A percentile compares a stretch with the other conserved stretches of the same genome.
phyloP scores from a whole-genome alignment of 2,797 vertebrate genomes.

The Peromyscus nudipes region DNA sequence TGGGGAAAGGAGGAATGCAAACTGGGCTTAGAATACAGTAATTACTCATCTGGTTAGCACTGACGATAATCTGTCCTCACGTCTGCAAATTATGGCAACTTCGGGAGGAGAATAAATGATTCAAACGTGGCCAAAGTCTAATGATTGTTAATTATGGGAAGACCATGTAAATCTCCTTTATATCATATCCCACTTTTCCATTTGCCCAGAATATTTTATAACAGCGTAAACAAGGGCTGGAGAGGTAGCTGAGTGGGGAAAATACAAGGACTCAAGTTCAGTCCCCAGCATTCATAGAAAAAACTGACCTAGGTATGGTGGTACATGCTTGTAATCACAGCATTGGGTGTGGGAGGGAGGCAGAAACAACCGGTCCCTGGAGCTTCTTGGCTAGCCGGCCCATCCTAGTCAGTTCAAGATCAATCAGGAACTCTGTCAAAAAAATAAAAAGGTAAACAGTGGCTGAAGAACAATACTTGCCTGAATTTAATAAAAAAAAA shows the following conservation, averaged over 20 bases:
- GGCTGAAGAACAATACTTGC: background rate
- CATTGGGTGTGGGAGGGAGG: background rate
- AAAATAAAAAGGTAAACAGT: background rate
- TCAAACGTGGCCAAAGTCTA: conserved; percentile 39
- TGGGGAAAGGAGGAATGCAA: background rate
- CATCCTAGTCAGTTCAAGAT: background rate
- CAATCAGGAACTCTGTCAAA: background rate
- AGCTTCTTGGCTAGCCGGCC: background rate
- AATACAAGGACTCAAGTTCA: background rate
- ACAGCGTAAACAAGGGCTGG: background rate
- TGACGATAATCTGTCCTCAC: background rate
- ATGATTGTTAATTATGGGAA: conserved; percentile 7
- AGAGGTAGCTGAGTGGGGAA: background rate
- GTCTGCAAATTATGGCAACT: background rate
- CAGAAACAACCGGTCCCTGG: background rate
- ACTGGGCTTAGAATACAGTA: background rate
- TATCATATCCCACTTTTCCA: conserved; percentile 6
- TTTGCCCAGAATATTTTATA: background rate
- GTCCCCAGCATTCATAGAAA: too few relatives aligned
- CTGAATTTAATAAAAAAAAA: background rate
- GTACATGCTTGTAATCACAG: background rate
- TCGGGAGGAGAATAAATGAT: background rate
- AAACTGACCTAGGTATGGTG: too few relatives aligned
- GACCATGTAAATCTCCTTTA: background rate
- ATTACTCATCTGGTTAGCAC: background rate